These are phyloP conservation scores for Platycercus adscitus DNA, from an alignment of 2,113 vertebrate species.

Conservation along the genomic window DNA sequence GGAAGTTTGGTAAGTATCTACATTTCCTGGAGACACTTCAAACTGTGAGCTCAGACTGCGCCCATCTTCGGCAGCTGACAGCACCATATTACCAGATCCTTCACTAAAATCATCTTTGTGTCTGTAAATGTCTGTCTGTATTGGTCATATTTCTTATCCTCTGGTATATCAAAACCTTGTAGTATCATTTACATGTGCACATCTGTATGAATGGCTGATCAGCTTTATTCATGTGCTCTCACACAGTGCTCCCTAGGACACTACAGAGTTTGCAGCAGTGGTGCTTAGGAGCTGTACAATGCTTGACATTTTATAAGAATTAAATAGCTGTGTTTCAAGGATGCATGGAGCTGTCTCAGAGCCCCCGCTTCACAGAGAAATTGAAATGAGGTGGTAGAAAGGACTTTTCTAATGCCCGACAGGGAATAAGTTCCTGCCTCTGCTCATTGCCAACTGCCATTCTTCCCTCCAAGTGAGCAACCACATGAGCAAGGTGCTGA, in stretches of 20 bases:
- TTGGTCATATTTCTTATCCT: neutral
- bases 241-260: neutral
- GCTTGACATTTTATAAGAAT: neutral
- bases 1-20: neutral
- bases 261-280: neutral
- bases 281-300: neutral
- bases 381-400: neutral
- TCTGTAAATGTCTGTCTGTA: neutral
- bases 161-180: neutral
- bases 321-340: neutral
- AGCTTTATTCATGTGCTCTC: neutral
- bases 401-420: neutral
- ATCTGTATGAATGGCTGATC: neutral
- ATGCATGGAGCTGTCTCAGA: neutral
- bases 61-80: neutral
- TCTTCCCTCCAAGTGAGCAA: neutral
- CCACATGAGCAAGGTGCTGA: neutral
- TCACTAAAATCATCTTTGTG: neutral
- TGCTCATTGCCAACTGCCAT: neutral
- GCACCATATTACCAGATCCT: neutral
- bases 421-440: neutral
- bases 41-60: neutral
- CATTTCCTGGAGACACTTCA: neutral
- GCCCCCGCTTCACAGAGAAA: neutral
- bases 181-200: neutral